A percentile compares a stretch with the other conserved stretches of the same genome.
These are phyloP conservation scores for Anneissia japonica DNA, from an alignment of 35 echinoderm and acorn worm genomes.

Conservation along the genomic window DNA sequence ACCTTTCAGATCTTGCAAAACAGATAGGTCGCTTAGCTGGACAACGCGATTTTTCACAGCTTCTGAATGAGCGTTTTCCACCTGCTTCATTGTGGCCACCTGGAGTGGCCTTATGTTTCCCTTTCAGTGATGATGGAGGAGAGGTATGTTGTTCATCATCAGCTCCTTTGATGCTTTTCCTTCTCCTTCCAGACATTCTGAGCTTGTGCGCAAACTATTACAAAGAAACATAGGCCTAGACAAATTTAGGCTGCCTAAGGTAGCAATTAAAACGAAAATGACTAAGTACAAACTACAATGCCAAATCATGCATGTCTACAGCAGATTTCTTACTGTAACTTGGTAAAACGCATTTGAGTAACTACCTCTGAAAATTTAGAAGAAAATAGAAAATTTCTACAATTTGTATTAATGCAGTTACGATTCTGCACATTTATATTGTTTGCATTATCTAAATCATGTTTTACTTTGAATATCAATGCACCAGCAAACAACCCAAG, in stretches of 20 bases:
- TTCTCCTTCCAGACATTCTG: neutral
- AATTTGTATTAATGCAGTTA: too few species aligned
- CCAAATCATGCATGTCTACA: too few species aligned
- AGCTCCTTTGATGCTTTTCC: neutral
- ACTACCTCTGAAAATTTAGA: too few species aligned
- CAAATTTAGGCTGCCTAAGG: neutral
- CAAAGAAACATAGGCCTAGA: neutral
- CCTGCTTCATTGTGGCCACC: constrained; percentile 6
- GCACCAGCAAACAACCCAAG: too few species aligned
- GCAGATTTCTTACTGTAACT: too few species aligned
- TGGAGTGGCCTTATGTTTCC: neutral
- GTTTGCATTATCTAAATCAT: too few species aligned
- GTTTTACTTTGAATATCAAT: too few species aligned
- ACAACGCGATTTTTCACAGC: constrained; percentile 90
- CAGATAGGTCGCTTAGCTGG: constrained; percentile 68
- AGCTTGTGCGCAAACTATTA: neutral
- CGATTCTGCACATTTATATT: too few species aligned
- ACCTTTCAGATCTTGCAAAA: constrained; percentile 72
- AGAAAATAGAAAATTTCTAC: too few species aligned
- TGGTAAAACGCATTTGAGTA: too few species aligned
- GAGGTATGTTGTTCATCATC: neutral
- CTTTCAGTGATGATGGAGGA: neutral
- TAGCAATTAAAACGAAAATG: neutral
- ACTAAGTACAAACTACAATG: too few species aligned
- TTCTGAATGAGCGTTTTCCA: constrained; percentile 41